phyloP scores from a whole-genome alignment of 2,113 vertebrate genomes.

The Phocoena sinus region DNA sequence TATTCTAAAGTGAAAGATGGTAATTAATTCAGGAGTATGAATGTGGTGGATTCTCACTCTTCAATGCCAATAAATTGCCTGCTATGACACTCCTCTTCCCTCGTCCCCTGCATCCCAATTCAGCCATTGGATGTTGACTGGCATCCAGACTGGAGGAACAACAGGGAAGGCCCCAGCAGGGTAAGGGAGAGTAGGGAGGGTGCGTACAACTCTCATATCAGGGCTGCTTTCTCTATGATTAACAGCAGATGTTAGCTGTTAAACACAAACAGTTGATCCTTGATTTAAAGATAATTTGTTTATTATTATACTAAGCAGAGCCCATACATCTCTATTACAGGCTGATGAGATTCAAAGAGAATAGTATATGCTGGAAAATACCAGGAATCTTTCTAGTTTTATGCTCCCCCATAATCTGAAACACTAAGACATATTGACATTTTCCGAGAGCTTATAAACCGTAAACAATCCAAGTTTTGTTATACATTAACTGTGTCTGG shows the following conservation, averaged over 20 bases:
- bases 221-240: background rate
- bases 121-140: background rate
- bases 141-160: background rate
- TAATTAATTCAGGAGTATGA: background rate
- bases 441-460: conserved; percentile 26
- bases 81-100: background rate
- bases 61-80: background rate
- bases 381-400: background rate
- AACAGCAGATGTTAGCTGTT: conserved; percentile 45
- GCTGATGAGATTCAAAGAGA: conserved; percentile 32
- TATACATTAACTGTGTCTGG: background rate
- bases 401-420: background rate
- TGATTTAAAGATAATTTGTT: conserved; percentile 68
- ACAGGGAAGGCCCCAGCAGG: background rate
- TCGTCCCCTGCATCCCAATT: background rate
- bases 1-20: background rate
- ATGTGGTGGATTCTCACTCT: background rate
- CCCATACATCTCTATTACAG: conserved; percentile 57
- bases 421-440: conserved; percentile 24
- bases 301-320: conserved; percentile 51
- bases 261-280: conserved; percentile 48
- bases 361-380: background rate
- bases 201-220: background rate
- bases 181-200: background rate
- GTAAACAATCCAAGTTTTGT: background rate